Conservation (phyloP, 2,797 vertebrate genomes). For the Meriones psammophilus region DNA sequence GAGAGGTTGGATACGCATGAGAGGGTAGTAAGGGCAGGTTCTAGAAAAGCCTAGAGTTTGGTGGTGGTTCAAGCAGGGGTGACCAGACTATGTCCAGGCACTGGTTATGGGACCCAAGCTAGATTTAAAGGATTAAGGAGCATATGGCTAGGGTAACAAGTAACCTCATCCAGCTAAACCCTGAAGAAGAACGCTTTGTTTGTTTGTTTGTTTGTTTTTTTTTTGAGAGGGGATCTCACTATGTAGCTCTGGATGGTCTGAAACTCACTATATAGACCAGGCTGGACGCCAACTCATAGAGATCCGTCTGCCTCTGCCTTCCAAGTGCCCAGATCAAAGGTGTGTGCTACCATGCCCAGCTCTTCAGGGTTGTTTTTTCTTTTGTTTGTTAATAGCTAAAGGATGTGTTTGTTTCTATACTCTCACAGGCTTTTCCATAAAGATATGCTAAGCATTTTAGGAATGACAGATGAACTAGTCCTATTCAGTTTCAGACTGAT, state of each 20-base stretch:
- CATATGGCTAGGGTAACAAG: neutral
- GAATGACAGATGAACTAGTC: neutral
- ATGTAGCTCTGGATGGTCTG: neutral
- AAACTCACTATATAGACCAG: neutral
- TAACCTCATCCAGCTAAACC: neutral
- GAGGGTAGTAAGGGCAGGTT: neutral
- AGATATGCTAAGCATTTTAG: neutral
- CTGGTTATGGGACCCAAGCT: neutral
- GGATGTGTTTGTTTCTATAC: constrained; percentile 13
- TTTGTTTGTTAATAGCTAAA: constrained; percentile 15
- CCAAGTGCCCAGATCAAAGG: neutral
- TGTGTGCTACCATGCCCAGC: neutral
- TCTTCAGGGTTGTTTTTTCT: neutral
- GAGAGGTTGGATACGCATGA: neutral
- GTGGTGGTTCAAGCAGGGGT: neutral
- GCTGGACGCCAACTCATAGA: neutral
- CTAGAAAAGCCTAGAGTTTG: neutral
- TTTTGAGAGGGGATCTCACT: neutral
- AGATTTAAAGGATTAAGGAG: neutral
- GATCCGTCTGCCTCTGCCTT: neutral
- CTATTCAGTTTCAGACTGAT: neutral
- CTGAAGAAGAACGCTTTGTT: neutral
- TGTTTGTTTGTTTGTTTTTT: neutral
- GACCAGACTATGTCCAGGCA: neutral
- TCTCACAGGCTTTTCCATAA: neutral